phyloP scores from a whole-genome alignment of 2,113 vertebrate species.

The Anas platyrhynchos region DNA sequence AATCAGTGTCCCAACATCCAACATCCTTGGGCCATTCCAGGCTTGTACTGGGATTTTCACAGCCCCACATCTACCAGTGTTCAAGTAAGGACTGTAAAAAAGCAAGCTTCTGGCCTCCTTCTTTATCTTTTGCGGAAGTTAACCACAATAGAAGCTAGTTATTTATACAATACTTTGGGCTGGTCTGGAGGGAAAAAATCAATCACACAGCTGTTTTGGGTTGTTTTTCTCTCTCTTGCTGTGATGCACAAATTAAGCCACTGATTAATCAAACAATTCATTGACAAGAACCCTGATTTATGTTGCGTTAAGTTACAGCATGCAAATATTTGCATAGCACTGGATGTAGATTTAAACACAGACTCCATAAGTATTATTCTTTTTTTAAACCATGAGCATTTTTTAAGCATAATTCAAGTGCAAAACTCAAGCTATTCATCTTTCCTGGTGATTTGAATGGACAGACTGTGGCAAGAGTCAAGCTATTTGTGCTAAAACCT shows the following conservation, averaged over 20 bases:
- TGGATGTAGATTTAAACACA: constrained; percentile 26
- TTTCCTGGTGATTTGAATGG: not conserved
- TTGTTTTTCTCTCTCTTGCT: constrained; percentile 5
- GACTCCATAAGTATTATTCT: not conserved
- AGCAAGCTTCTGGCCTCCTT: not conserved
- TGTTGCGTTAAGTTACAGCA: not conserved
- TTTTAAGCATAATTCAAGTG: not conserved
- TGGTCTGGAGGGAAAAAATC: not conserved
- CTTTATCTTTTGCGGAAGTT: constrained; percentile 38
- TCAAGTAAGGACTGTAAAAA: not conserved
- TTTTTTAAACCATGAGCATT: not conserved
- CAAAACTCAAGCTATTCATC: constrained; percentile 25
- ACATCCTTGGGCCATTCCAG: not conserved
- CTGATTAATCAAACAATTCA: constrained; percentile 55
- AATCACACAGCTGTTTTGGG: constrained; percentile 5
- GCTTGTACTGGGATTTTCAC: not conserved
- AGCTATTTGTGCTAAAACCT: not conserved
- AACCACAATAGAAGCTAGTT: not conserved
- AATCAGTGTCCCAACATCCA: not conserved
- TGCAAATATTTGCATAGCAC: constrained; percentile 40
- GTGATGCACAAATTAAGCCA: constrained; percentile 43
- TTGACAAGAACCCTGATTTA: constrained; percentile 52
- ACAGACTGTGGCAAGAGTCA: not conserved
- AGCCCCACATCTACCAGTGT: not conserved
- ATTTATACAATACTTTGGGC: constrained; percentile 12